Percentiles rank a stretch among this genome's conserved stretches.
Conservation (phyloP, 2,888 invertebrate species). For the Tiliacea citrago region DNA sequence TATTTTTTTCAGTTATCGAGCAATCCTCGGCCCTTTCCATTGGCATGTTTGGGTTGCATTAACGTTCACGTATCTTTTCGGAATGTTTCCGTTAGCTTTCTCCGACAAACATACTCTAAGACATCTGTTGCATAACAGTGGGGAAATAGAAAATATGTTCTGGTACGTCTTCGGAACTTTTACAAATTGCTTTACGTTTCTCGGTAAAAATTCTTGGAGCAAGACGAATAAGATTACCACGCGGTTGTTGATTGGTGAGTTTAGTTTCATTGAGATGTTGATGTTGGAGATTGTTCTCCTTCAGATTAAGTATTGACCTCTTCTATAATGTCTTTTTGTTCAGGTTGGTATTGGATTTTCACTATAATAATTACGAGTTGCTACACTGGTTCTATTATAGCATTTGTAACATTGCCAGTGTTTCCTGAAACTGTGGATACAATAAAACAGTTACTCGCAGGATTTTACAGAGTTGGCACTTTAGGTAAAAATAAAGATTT, state of each 20-base stretch:
- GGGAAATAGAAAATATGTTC: constrained; percentile 95
- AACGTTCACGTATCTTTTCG: constrained; percentile 93
- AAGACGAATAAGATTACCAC: constrained; percentile 93
- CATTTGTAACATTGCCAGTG: constrained; percentile 95
- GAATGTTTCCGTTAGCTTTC: constrained; percentile 94
- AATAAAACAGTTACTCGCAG: constrained; percentile 91
- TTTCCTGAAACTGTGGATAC: constrained; percentile 94
- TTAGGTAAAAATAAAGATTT: constrained; percentile 87
- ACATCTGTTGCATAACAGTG: constrained; percentile 92
- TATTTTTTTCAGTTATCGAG: constrained; percentile 91
- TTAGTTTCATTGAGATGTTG: neutral
- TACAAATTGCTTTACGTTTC: constrained; percentile 94
- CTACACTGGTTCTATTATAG: constrained; percentile 96
- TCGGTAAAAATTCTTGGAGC: constrained; percentile 93
- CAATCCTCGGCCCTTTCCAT: constrained; percentile 95
- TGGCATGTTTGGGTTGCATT: constrained; percentile 95
- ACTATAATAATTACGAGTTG: constrained; percentile 96
- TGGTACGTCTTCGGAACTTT: constrained; percentile 97
- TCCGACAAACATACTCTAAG: constrained; percentile 93
- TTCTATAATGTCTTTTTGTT: constrained; percentile 14
- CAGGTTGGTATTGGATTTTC: constrained; percentile 96
- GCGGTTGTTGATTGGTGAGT: constrained; percentile 93
- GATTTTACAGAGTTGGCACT: constrained; percentile 93
- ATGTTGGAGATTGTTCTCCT: no score
- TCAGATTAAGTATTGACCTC: neutral